Evolutionary conservation across 2,797 vertebrate species (phyloP).

Genomic region (Mastacembelus armatus): DNA sequence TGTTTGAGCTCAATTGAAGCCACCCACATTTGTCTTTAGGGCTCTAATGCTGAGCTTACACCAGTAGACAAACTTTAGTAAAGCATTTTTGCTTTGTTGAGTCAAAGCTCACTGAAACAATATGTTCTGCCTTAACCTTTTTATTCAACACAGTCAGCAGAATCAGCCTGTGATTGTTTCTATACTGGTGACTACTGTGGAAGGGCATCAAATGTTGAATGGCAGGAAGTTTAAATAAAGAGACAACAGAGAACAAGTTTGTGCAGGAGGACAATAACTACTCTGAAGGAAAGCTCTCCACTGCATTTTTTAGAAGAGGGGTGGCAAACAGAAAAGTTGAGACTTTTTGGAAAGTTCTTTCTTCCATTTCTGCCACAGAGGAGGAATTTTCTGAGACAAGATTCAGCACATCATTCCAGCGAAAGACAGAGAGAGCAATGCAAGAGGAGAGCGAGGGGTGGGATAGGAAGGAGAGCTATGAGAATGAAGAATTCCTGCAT

Average conservation of each 20-base stretch:
- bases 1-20: no score
- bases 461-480: constrained; percentile 25
- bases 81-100: no score
- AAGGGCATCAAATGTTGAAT: no score
- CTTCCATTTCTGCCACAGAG: constrained; percentile 10
- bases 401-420: constrained; percentile 61
- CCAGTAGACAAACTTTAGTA: no score
- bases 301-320: background rate
- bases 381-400: constrained; percentile 67
- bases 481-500: constrained; percentile 61
- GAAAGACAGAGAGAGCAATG: background rate
- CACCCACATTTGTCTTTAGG: no score
- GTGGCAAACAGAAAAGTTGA: constrained; percentile 2
- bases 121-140: no score
- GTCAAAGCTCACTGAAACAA: no score
- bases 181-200: no score
- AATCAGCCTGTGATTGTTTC: no score
- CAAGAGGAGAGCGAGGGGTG: background rate
- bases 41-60: no score
- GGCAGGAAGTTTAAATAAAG: no score
- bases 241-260: background rate
- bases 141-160: no score
- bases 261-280: background rate
- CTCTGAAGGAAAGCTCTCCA: background rate
- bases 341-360: constrained; percentile 12